Evolutionary conservation across 2,888 invertebrate genomes (phyloP).

Genomic region (Lycaena phlaeas): DNA sequence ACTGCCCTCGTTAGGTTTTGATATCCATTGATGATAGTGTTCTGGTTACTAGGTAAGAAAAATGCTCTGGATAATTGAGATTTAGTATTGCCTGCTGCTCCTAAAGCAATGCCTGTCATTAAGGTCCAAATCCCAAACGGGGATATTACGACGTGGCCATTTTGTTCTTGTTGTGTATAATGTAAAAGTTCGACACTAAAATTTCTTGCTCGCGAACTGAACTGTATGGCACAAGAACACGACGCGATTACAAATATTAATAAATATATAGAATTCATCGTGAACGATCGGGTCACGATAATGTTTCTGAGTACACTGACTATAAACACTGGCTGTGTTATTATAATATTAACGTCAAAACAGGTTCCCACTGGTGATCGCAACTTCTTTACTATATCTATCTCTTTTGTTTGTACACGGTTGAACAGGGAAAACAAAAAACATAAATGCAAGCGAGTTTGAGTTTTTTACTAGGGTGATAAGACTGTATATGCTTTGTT

Average conservation of each 20-base stretch:
- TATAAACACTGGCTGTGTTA: too few relatives aligned
- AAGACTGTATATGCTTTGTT: too few relatives aligned
- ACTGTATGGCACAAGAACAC: slow-evolving; percentile 30
- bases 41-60: background rate
- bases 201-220: slow-evolving; percentile 35
- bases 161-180: slow-evolving; percentile 40
- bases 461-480: too few relatives aligned
- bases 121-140: slow-evolving; percentile 61
- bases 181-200: slow-evolving; percentile 51
- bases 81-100: slow-evolving; percentile 44
- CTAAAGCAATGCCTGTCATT: slow-evolving; percentile 50
- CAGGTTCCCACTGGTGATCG: too few relatives aligned
- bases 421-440: too few relatives aligned
- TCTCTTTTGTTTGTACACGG: too few relatives aligned
- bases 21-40: background rate
- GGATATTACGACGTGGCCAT: slow-evolving; percentile 51
- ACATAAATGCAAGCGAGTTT: too few relatives aligned
- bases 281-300: slow-evolving; percentile 29
- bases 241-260: slow-evolving; percentile 33
- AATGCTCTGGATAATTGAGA: slow-evolving; percentile 20
- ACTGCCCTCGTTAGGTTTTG: background rate
- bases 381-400: too few relatives aligned
- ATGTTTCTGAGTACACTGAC: slow-evolving; percentile 37
- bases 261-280: slow-evolving; percentile 36
- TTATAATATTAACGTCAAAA: too few relatives aligned